Conservation (phyloP, 2,797 vertebrate genomes). For the Nyctalus aviator region DNA sequence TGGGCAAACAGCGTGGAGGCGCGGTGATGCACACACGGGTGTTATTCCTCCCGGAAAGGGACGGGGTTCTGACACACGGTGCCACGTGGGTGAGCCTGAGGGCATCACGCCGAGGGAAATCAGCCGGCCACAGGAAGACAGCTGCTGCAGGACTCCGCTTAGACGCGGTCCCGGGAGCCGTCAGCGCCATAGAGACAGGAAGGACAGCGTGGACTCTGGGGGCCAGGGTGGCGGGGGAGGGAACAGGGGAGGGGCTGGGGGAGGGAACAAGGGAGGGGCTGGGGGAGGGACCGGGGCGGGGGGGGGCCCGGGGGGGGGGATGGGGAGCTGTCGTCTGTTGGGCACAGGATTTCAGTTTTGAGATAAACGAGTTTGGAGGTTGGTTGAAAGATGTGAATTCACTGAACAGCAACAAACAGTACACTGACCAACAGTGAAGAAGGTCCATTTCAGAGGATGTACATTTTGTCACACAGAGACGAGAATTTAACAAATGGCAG, state of each 20-base stretch:
- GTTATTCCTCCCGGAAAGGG: too few species aligned
- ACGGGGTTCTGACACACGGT: too few species aligned
- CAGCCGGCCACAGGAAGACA: neutral
- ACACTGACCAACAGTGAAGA: neutral
- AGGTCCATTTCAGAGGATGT: neutral
- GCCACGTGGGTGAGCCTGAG: neutral
- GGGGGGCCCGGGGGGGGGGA: accelerated
- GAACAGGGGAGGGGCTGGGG: too few species aligned
- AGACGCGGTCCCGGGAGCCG: accelerated
- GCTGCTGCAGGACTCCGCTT: too few species aligned
- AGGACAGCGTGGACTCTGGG: too few species aligned
- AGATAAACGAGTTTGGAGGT: neutral
- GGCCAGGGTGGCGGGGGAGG: too few species aligned
- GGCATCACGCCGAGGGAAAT: neutral
- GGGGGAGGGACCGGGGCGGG: accelerated
- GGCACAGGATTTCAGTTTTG: neutral
- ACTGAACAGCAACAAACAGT: too few species aligned
- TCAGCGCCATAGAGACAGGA: neutral
- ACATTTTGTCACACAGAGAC: neutral
- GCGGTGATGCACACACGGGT: too few species aligned
- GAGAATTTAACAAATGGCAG: neutral
- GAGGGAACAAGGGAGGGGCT: too few species aligned
- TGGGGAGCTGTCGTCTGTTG: neutral
- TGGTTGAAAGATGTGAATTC: too few species aligned
- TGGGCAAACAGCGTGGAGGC: too few species aligned